Conservation (phyloP, 1,140 invertebrate genomes). For the Pogonognathellus flavescens region DNA sequence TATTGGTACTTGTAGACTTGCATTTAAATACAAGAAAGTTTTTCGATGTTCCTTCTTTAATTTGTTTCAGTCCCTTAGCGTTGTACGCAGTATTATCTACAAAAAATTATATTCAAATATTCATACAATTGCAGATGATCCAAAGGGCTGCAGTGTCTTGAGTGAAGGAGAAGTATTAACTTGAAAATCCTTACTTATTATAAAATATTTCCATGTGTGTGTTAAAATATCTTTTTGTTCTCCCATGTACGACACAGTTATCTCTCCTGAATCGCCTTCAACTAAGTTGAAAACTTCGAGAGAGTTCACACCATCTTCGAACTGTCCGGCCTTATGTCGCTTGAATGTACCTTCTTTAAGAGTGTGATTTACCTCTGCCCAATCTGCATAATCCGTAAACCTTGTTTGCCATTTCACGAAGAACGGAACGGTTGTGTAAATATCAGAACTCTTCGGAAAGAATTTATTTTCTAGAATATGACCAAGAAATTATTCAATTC, state of each 20-base stretch:
- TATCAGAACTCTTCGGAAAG: slow-evolving; percentile 40
- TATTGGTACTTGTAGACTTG: slow-evolving; percentile 44
- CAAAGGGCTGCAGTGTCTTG: too few relatives aligned
- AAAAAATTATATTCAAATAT: neutral
- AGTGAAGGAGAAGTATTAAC: neutral
- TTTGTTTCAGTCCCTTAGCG: slow-evolving; percentile 53
- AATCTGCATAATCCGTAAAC: slow-evolving; percentile 58
- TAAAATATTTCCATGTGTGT: slow-evolving; percentile 56
- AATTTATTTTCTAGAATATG: slow-evolving; percentile 54
- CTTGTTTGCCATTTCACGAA: slow-evolving; percentile 60
- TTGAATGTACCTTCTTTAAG: slow-evolving; percentile 51
- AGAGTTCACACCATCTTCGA: slow-evolving; percentile 56
- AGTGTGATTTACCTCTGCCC: slow-evolving; percentile 58
- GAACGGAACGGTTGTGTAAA: slow-evolving; percentile 57
- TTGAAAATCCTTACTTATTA: slow-evolving; percentile 45
- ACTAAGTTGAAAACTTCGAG: slow-evolving; percentile 55
- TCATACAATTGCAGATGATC: neutral
- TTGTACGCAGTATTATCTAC: slow-evolving; percentile 45
- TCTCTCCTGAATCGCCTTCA: slow-evolving; percentile 54
- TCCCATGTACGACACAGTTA: slow-evolving; percentile 55
- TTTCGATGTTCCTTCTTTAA: slow-evolving; percentile 16
- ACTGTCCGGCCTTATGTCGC: slow-evolving; percentile 52
- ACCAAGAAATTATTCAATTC: neutral
- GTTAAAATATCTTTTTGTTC: slow-evolving; percentile 50
- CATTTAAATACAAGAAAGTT: slow-evolving; percentile 39